Evolutionary conservation across 2,113 vertebrate species (phyloP).

Genomic region (Fregata magnificens): DNA sequence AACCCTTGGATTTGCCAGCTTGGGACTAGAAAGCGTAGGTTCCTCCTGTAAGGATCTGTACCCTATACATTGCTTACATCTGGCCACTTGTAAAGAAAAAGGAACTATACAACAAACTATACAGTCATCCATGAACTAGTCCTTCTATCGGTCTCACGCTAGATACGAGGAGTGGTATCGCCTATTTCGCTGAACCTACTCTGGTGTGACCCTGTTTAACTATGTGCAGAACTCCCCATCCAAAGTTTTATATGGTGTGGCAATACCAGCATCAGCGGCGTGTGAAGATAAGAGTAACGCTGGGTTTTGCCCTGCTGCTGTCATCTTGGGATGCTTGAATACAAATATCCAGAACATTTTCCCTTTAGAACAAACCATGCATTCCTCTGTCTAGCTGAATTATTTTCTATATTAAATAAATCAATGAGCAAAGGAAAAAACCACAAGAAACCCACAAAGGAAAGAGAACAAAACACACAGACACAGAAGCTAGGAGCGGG

Average conservation of each 20-base stretch:
- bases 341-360: background rate
- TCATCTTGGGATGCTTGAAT: background rate
- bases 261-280: background rate
- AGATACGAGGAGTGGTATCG: background rate
- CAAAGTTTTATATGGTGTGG: background rate
- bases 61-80: background rate
- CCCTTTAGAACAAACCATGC: background rate
- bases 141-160: accelerated
- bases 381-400: background rate
- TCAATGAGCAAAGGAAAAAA: background rate
- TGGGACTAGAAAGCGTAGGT: background rate
- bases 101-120: background rate
- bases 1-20: background rate
- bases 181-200: background rate
- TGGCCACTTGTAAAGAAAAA: background rate
- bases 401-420: background rate
- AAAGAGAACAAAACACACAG: background rate
- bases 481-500: background rate
- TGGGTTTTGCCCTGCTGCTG: background rate
- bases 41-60: background rate
- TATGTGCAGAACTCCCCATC: background rate
- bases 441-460: background rate
- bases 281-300: background rate
- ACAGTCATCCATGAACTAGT: background rate
- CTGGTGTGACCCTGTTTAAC: background rate